Percentiles rank a stretch among this genome's conserved stretches.
These are phyloP conservation scores for Phaonia tiefii DNA, from an alignment of 2,888 invertebrate genomes.

Conservation along the genomic window DNA sequence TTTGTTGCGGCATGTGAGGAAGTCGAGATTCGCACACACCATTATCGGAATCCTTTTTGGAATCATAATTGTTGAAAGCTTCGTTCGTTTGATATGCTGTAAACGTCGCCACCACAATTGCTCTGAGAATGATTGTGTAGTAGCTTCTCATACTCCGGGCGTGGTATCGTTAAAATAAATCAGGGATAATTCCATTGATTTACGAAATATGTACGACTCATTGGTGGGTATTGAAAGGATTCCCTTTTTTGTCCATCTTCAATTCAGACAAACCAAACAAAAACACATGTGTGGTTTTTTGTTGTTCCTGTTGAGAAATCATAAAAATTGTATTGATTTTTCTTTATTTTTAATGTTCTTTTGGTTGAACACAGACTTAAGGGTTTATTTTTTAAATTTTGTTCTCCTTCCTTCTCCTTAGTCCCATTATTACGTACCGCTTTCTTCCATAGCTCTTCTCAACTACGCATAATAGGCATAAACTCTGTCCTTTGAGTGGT, in stretches of 20 bases:
- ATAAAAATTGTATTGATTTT: constrained; percentile 60
- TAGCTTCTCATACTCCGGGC: constrained; percentile 40
- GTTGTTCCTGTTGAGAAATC: constrained; percentile 35
- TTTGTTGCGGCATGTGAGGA: background rate
- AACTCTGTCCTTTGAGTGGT: too few species aligned
- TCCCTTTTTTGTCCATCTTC: constrained; percentile 13
- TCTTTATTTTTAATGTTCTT: constrained; percentile 63
- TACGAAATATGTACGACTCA: constrained; percentile 52
- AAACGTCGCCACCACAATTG: constrained; percentile 56
- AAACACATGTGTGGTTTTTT: constrained; percentile 47
- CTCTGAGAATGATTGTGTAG: constrained; percentile 7
- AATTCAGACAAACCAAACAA: constrained; percentile 47
- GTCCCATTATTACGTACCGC: background rate
- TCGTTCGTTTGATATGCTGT: constrained; percentile 58
- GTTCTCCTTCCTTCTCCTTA: constrained; percentile 39
- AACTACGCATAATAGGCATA: too few species aligned
- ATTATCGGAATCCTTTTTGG: constrained; percentile 10
- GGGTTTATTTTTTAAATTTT: constrained; percentile 48
- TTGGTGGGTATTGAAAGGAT: constrained; percentile 48
- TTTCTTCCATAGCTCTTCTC: background rate
- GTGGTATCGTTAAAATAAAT: constrained; percentile 64
- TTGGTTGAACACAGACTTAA: constrained; percentile 62
- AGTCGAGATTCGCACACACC: background rate
- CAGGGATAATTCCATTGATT: constrained; percentile 66
- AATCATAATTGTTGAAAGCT: constrained; percentile 55